Percentiles rank a stretch among this genome's conserved stretches.
phyloP scores from a whole-genome alignment of 1,140 invertebrate species.

The Homarus americanus region DNA sequence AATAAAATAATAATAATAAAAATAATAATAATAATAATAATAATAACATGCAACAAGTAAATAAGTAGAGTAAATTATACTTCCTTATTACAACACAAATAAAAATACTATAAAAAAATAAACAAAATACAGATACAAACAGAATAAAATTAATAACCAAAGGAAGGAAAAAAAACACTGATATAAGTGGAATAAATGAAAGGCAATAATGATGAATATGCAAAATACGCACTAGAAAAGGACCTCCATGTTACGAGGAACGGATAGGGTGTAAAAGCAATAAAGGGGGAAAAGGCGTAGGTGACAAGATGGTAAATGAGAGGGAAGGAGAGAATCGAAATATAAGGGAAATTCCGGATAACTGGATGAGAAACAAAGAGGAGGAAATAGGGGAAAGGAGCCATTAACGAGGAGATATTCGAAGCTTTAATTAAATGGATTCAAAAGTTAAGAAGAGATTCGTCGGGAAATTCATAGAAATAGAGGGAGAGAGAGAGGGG shows the following conservation, averaged over 20 bases:
- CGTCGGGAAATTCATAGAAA: not conserved
- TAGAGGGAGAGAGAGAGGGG: not conserved
- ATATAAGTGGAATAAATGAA: no score
- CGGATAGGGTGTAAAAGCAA: not conserved
- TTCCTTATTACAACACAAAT: not conserved
- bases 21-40: no score
- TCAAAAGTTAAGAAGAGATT: not conserved
- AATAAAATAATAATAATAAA: no score
- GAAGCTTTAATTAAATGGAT: slow-evolving; percentile 28
- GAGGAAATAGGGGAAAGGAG: not conserved
- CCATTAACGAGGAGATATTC: not conserved
- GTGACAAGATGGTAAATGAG: slow-evolving; percentile 22
- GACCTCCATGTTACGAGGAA: not conserved
- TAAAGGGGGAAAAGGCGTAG: not conserved
- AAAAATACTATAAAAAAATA: not conserved
- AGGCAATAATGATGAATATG: no score
- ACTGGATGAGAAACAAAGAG: not conserved
- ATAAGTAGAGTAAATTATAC: no score
- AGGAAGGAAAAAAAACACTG: no score
- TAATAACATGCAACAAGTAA: no score
- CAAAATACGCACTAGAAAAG: not conserved
- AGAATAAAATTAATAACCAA: not conserved
- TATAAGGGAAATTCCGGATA: not conserved
- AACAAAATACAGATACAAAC: not conserved
- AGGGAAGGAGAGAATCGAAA: slow-evolving; percentile 9